Conservation (phyloP, 2,113 vertebrate species). For the Malurus cyaneus region DNA sequence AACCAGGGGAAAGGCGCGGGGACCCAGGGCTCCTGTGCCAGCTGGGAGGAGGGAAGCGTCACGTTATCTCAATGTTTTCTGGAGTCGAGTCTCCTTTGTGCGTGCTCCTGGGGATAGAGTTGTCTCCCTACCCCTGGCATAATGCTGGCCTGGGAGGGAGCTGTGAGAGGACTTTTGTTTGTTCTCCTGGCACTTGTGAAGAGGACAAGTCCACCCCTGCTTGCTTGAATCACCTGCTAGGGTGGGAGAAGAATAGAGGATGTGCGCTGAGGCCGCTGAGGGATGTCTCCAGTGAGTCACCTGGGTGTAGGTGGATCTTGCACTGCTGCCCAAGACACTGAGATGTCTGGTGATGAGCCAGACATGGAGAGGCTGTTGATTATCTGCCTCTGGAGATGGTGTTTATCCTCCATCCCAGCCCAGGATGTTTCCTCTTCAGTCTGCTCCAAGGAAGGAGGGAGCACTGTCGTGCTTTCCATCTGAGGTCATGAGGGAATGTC, state of each 20-base stretch:
- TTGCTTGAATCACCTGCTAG: not conserved
- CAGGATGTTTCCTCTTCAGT: not conserved
- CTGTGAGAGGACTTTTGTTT: not conserved
- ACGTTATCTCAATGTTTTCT: not conserved
- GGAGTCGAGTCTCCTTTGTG: not conserved
- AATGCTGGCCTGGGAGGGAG: not conserved
- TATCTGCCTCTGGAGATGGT: not conserved
- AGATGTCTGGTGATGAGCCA: not conserved
- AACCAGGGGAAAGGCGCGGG: not conserved
- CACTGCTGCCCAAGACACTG: not conserved
- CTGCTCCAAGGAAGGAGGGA: not conserved
- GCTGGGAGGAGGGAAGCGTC: not conserved
- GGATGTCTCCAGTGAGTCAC: constrained; percentile 20
- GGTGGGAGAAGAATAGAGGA: not conserved
- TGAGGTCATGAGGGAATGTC: not conserved
- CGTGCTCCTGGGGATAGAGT: not conserved
- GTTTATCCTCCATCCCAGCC: not conserved
- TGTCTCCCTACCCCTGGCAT: not conserved
- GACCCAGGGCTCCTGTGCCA: not conserved
- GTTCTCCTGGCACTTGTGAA: not conserved
- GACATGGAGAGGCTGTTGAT: not conserved
- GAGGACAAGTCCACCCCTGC: constrained; percentile 25
- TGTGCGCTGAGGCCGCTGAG: not conserved
- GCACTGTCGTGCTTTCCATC: not conserved
- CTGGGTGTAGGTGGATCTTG: not conserved